Evolutionary conservation across 2,888 invertebrate species (phyloP).

Genomic region (Nomada fucata): DNA sequence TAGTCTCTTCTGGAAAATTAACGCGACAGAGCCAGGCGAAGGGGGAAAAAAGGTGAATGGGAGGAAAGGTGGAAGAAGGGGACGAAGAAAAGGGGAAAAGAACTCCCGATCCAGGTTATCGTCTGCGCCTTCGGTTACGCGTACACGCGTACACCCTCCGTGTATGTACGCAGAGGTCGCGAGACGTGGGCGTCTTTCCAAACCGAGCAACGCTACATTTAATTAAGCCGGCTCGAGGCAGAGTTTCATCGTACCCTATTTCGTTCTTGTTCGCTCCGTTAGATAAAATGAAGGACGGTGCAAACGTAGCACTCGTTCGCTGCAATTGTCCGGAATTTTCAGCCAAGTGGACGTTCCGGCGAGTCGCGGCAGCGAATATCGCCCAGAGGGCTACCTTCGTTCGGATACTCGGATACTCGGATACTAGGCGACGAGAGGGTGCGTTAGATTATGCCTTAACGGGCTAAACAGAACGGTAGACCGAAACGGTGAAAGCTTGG

Average conservation of each 20-base stretch:
- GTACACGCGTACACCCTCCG: neutral
- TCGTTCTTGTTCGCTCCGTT: conserved; percentile 44
- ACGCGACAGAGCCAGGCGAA: conserved; percentile 18
- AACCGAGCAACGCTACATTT: conserved; percentile 39
- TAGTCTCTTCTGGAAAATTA: conserved; percentile 40
- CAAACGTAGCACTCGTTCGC: conserved; percentile 46
- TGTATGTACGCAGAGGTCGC: neutral
- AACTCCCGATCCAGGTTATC: neutral
- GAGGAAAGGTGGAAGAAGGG: neutral
- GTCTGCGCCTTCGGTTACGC: neutral
- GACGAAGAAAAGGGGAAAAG: neutral
- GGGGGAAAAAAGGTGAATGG: too few species aligned
- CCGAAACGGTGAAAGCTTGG: too few species aligned
- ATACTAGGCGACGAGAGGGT: too few species aligned
- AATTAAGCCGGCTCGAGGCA: conserved; percentile 52
- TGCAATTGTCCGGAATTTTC: conserved; percentile 20
- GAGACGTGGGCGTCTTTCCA: neutral
- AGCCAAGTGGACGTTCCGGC: neutral
- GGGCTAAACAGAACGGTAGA: too few species aligned
- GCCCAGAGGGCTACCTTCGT: neutral
- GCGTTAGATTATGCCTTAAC: too few species aligned
- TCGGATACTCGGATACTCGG: neutral
- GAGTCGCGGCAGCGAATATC: neutral
- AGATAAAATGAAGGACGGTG: conserved; percentile 47
- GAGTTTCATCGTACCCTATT: conserved; percentile 52